These are phyloP conservation scores for Harpagus bidentatus DNA, from an alignment of 2,113 vertebrate species.

Conservation along the genomic window DNA sequence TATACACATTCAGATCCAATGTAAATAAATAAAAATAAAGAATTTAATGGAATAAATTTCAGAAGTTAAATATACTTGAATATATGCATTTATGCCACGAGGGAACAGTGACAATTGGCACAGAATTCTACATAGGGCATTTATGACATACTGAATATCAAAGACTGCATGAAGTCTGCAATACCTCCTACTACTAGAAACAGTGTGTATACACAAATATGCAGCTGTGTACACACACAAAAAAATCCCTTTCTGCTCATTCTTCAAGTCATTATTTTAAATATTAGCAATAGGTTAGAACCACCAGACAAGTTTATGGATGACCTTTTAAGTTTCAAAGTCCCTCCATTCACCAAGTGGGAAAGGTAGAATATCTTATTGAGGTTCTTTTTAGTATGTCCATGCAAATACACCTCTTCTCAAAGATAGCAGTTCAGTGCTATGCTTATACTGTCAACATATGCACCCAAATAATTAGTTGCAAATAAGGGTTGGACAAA, in stretches of 20 bases:
- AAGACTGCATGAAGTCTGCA: neutral
- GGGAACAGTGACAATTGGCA: neutral
- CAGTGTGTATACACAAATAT: neutral
- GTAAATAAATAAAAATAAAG: slow-evolving; percentile 42
- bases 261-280: neutral
- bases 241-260: neutral
- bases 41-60: slow-evolving; percentile 26
- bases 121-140: neutral
- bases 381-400: neutral
- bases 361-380: neutral
- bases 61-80: slow-evolving; percentile 4
- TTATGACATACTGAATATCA: neutral
- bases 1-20: neutral
- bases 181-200: neutral
- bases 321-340: neutral
- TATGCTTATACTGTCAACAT: neutral
- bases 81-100: neutral
- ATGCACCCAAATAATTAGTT: neutral
- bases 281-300: neutral
- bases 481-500: neutral
- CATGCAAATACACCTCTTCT: neutral
- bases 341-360: neutral
- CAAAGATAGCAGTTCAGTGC: neutral
- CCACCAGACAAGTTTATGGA: neutral
- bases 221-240: neutral